Evolutionary conservation across 2,113 vertebrate species (phyloP), one percentile per base, ranked within the genome.

Genomic region (Budorcas taxicolor): DNA sequence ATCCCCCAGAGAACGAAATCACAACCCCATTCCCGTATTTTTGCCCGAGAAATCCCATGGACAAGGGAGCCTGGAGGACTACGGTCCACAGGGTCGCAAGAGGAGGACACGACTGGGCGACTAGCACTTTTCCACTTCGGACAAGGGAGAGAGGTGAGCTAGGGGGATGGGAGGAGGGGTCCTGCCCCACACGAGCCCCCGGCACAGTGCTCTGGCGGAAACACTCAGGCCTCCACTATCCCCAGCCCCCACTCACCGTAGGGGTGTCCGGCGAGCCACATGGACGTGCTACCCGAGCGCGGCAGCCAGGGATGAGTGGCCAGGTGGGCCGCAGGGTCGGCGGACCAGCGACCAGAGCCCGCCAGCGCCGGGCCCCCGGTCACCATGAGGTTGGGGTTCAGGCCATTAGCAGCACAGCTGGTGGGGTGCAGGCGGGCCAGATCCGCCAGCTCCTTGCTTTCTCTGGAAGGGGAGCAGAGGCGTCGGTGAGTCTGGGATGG

Each of bases 341-440:
- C 98, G 33, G 99, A 99, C 99, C 99, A 99, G 90, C 99, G 99
- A 10, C 99, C 99, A 0, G 99, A 98, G 95, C 99, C 98, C 0
- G 99, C 95, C 97, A 99, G 97, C 0, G 99, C 76, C 0, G 99
- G 99, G 27, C 99, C 99, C 67, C 99, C 99, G 0, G 99, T 99
- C 97, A 99, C 99, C 99, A 99, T 99, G n/a, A 99, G 99, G 98
- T 99, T 99, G 90, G 99, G 99, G 98, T 99, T 99, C 98, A 99
- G 98, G 94, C 99, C 98, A 0, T 99, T 99, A 0, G 99, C 97
- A 40, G 99, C 98, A 2, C 99, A 99, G 94, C 99, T 97, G 0
- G 99, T 97, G 0, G 99, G 99, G 97, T 99, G 99, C 94, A 99
- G 99, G 87, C 99, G 99, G 60, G 99, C 99, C 94, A 99, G 99